Base-by-base conservation (phyloP, 2,113 vertebrate species). In the Perognathus longimembris region DNA sequence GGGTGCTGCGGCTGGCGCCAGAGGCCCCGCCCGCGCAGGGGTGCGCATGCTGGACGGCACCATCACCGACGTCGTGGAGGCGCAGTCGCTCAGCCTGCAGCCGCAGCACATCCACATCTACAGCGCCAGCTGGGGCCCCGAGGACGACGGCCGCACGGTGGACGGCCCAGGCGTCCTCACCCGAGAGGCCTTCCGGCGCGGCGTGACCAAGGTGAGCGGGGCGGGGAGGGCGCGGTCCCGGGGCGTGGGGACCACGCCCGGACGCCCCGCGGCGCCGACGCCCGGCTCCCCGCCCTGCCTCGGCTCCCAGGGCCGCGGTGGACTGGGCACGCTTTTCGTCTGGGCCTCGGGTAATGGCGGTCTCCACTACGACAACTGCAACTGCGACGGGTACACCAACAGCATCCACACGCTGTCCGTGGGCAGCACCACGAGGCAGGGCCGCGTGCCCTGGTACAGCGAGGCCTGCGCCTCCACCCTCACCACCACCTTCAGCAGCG, bases 271-370 rank as follows among this genome's bases (percentile, higher is more conserved):
- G 38, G 34, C 45, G 50, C 80, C 1, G 3, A 30, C 1, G 9
- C 9, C 61, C 38, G 5, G 75, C 32, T 6, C 34, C 17, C 70
- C 0, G 0, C 7, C 10, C 57, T 63, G 38, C 7, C 11, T 11
- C 7, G 14, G 50, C 22, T 64, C 1, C 2, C 97, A 99, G 98
- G 98, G 98, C 10, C 98, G 98, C 0, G 97, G 97, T 0, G 98
- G 98, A 34, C 98, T 98, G 11, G 98, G 98, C 75, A 98, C 98
- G 0, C 87, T 98, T 67, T 99, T 98, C 75, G 54, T 98, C 80
- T 98, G 98, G 98, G 98, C 98, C 0, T 98, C 98, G 0, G 98
- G 98, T 76, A 98, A 98, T 0, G 98, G 98, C 0, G 98, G 98
- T 5, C 95, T 95, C 34, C 98, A 97, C 67, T 97, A 97, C 0